Evolutionary conservation across 2,113 vertebrate genomes (phyloP), one percentile per base, ranked within the genome.

Genomic region (Callopanchax toddi): DNA sequence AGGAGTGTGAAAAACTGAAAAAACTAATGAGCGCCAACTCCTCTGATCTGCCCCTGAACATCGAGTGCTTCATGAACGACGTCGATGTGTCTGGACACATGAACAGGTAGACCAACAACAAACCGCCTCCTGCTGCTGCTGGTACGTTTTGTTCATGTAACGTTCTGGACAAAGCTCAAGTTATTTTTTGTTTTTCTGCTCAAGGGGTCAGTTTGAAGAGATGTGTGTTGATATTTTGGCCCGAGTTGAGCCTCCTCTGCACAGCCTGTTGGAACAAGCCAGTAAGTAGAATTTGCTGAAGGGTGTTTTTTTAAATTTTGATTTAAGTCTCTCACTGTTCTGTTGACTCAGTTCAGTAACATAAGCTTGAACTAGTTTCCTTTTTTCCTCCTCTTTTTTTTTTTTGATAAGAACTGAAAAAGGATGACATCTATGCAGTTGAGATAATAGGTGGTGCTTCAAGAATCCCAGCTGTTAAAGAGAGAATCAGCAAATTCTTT

Each of bases 41-140:
- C 20, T 98, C 97, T 3, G 95, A 98, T 63, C 91, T 99, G 60
- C 97, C 97, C 0, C 89, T 99, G 54, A 99, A 96, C 81, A 99
- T 99, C 0, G 97, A 99, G 53, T 99, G 97, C 84, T 99, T 99
- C 86, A 98, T 99, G 96, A 96, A 99, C 37, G 97, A 99, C 74
- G 94, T 97, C 17, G 97, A 99, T 66, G 97, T 99, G 23, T 88
- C 95, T 72, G 95, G 93, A 76, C 94, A 89, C 45, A 91, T 97
- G 89, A 99, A 97, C 93, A 95, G 97, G 96, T 97, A 87, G 10
- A 56, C 12, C 6, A 18, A 51, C 9, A 10, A 16, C 1, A 46
- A 13, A 9, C 16, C 0, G 3, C 0, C 17, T 21, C 13, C 16
- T 11, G 16, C 3, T 44, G 0, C 44, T 36, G 15, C 16, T 26